These are phyloP conservation scores for Scolopax rusticola DNA, from an alignment of 2,797 vertebrate genomes.

Conservation along the genomic window DNA sequence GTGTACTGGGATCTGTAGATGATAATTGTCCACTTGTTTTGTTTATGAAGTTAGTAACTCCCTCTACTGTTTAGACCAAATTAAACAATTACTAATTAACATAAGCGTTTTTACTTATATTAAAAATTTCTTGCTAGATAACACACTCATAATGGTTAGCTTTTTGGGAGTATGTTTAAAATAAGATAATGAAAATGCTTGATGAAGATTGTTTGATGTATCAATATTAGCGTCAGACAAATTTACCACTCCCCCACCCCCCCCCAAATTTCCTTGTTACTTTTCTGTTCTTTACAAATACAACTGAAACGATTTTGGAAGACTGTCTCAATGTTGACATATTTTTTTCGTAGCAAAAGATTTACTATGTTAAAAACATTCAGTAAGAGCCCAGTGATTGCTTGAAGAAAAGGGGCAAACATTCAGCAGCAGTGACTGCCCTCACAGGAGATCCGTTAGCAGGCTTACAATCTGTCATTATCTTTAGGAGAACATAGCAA, in stretches of 20 bases:
- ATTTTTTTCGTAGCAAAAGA: too few species aligned
- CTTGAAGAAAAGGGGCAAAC: neutral
- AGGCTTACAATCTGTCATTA: neutral
- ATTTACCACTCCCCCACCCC: fast-evolving
- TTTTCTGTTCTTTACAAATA: neutral
- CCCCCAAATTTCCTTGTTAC: neutral
- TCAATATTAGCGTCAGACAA: neutral
- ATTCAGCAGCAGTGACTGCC: neutral
- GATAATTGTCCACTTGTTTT: neutral
- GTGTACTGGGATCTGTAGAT: neutral
- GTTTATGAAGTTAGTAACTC: neutral
- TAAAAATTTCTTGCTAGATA: neutral
- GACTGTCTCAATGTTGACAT: neutral
- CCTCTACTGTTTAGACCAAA: neutral
- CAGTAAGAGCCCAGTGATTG: neutral
- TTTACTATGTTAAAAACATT: neutral
- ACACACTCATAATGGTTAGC: neutral
- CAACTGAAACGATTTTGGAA: neutral
- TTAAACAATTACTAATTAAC: neutral
- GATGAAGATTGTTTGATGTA: neutral
- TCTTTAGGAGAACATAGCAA: neutral
- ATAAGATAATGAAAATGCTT: neutral
- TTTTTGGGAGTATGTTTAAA: neutral
- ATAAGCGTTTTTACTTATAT: neutral
- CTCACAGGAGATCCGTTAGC: neutral